Evolutionary conservation across 2,797 vertebrate genomes (phyloP).

Genomic region (Poeciliopsis infans): DNA sequence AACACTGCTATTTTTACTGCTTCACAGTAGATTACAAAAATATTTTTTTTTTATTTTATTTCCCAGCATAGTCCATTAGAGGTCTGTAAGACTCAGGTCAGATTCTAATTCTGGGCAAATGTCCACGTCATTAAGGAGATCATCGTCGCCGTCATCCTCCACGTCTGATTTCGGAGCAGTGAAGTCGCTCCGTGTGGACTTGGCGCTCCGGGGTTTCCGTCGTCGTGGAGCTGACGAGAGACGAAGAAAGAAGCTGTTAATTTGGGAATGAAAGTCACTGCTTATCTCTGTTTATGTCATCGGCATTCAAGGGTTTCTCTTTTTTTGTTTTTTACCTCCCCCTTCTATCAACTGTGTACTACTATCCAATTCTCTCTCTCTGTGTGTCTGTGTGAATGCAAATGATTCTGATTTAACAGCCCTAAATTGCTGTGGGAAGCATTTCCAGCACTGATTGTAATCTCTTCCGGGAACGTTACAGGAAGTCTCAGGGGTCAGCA

Average conservation of each 20-base stretch:
- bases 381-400: conserved; percentile 9
- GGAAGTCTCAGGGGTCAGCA: conserved; percentile 42
- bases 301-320: conserved; percentile 34
- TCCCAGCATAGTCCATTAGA: conserved; percentile 60
- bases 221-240: conserved; percentile 52
- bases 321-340: conserved; percentile 12
- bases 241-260: conserved; percentile 29
- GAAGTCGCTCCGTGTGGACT: conserved; percentile 65
- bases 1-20: not conserved
- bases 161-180: conserved; percentile 66
- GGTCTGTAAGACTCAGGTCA: conserved; percentile 82
- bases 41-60: not conserved
- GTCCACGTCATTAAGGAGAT: conserved; percentile 54
- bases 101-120: conserved; percentile 70
- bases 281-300: conserved; percentile 26
- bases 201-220: conserved; percentile 48
- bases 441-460: conserved; percentile 62
- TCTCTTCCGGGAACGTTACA: conserved; percentile 62
- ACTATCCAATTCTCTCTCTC: not conserved
- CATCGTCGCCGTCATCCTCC: conserved; percentile 46
- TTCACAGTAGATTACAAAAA: not conserved
- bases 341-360: conserved; percentile 31
- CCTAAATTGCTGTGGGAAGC: conserved; percentile 66
- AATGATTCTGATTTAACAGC: conserved; percentile 39
- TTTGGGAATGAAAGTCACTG: conserved; percentile 15